Conservation (phyloP, 2,113 vertebrate genomes). For the Nymphicus hollandicus region DNA sequence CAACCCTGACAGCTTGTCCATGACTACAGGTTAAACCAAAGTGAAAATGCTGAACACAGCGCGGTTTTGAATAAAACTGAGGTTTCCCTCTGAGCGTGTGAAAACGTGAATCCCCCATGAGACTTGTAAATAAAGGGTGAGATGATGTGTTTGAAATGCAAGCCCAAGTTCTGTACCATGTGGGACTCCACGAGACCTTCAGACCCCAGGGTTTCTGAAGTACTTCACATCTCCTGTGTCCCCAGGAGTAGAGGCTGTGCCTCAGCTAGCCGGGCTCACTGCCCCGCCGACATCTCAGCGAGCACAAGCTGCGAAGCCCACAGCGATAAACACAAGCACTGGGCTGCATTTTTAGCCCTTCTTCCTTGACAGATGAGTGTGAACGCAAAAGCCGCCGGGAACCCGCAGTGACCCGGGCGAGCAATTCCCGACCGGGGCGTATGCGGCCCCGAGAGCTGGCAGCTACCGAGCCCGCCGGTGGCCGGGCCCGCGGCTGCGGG, state of each 20-base stretch:
- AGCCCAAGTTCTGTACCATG: fast-evolving
- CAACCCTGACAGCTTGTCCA: no score
- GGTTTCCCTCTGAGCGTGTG: fast-evolving
- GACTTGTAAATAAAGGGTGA: neutral
- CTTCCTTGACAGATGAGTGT: neutral
- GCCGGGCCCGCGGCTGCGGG: fast-evolving
- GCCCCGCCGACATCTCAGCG: fast-evolving
- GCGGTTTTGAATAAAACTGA: neutral
- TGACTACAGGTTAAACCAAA: neutral
- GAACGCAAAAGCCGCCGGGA: no score
- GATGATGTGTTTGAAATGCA: fast-evolving
- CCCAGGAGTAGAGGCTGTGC: neutral
- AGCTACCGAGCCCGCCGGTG: fast-evolving
- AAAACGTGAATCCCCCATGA: neutral
- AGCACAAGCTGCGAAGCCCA: neutral
- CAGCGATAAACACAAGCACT: fast-evolving
- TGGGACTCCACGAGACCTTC: neutral
- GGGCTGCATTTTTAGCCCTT: neutral
- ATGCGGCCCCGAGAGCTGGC: neutral
- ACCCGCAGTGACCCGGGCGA: neutral
- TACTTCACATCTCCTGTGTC: fast-evolving
- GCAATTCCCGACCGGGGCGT: neutral
- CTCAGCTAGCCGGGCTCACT: neutral
- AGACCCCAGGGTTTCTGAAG: fast-evolving
- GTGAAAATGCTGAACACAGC: fast-evolving